A percentile compares a stretch with the other conserved stretches of the same genome.
Evolutionary conservation across 1,140 invertebrate species (phyloP).

Genomic region (Brachionus sp.): DNA sequence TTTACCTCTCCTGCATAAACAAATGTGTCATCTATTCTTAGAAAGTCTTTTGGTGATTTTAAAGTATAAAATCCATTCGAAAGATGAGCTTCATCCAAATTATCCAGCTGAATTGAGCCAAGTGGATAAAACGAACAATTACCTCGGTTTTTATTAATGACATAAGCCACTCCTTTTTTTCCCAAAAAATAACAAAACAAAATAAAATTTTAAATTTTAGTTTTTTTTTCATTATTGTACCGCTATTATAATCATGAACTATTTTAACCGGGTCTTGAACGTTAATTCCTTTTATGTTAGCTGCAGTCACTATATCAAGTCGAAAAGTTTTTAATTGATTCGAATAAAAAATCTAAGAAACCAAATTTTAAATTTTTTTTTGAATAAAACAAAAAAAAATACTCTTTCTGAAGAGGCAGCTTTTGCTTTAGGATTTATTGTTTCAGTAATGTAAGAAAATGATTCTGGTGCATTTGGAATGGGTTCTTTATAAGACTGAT

Average conservation of each 20-base stretch:
- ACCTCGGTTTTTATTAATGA: not conserved
- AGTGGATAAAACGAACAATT: constrained; percentile 26
- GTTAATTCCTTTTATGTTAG: not conserved
- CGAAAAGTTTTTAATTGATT: constrained; percentile 16
- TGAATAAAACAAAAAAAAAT: not conserved
- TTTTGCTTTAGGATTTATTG: not conserved
- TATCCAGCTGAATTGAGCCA: not conserved
- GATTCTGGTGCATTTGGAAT: not conserved
- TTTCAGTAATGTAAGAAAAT: constrained; percentile 9
- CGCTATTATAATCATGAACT: constrained; percentile 41
- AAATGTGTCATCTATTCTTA: constrained; percentile 4
- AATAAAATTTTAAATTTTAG: not conserved
- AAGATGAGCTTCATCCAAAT: not conserved
- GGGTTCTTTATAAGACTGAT: not conserved
- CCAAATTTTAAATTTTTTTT: not conserved
- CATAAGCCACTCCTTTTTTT: constrained; percentile 41
- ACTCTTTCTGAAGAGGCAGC: not conserved
- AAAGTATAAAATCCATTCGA: not conserved
- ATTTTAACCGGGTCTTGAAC: constrained; percentile 5
- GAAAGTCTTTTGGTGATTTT: not conserved
- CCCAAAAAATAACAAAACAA: too few species aligned
- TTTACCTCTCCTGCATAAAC: constrained; percentile 38
- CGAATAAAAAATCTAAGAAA: not conserved
- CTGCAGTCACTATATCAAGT: not conserved
- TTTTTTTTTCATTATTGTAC: not conserved